phyloP scores from a whole-genome alignment of 2,888 invertebrate species.

The Drosophila merina region DNA sequence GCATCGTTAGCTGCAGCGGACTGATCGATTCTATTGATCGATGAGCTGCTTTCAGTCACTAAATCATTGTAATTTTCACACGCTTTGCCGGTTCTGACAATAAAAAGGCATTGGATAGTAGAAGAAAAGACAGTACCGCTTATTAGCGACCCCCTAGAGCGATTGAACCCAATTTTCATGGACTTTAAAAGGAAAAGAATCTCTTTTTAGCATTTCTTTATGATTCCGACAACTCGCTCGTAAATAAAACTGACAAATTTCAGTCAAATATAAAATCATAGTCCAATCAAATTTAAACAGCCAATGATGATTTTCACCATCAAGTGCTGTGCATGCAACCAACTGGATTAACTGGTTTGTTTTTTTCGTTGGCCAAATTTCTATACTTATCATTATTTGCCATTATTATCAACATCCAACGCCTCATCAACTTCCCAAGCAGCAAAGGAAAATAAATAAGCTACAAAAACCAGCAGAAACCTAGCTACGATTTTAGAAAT shows the following conservation, averaged over 20 bases:
- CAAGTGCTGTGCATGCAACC: slow-evolving; percentile 3
- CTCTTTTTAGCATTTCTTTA: neutral
- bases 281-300: neutral
- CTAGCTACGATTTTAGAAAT: slow-evolving; percentile 34
- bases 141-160: slow-evolving; percentile 19
- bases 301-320: slow-evolving; percentile 13
- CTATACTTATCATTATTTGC: slow-evolving; percentile 44
- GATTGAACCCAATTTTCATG: slow-evolving; percentile 16
- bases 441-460: slow-evolving; percentile 16
- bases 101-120: neutral
- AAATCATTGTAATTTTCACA: slow-evolving; percentile 72
- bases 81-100: slow-evolving; percentile 36
- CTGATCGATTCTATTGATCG: slow-evolving; percentile 59
- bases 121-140: slow-evolving; percentile 2
- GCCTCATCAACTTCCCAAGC: slow-evolving; percentile 28
- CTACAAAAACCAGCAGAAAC: slow-evolving; percentile 14
- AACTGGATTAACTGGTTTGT: slow-evolving; percentile 38
- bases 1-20: slow-evolving; percentile 40
- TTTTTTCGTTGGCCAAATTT: slow-evolving; percentile 21
- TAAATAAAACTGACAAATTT: neutral
- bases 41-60: slow-evolving; percentile 53
- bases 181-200: neutral
- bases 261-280: neutral
- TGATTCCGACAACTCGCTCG: neutral
- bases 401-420: slow-evolving; percentile 34